Percentiles rank a stretch among this genome's conserved stretches.
phyloP scores from a whole-genome alignment of 2,888 invertebrate genomes.

The Ephialtes manifestator region DNA sequence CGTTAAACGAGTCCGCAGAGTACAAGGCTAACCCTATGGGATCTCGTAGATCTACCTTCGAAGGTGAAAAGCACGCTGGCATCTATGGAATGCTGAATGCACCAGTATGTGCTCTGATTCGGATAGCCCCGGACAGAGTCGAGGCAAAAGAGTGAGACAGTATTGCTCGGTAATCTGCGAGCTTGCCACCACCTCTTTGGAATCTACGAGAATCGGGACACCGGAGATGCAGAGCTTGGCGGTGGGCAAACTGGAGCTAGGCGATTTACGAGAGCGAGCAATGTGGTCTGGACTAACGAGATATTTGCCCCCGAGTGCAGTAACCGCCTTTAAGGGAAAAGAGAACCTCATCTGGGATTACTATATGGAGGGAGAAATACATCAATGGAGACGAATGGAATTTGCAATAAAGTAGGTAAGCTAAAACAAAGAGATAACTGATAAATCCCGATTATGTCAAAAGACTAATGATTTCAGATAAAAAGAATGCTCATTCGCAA shows the following conservation, averaged over 20 bases:
- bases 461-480: too few relatives aligned
- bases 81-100: not conserved
- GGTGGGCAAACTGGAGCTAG: slow-evolving; percentile 2
- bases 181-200: not conserved
- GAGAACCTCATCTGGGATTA: not conserved
- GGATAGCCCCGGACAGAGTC: not conserved
- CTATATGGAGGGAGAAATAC: not conserved
- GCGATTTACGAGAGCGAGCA: slow-evolving; percentile 32
- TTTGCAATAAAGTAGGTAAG: not conserved
- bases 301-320: not conserved
- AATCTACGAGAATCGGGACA: slow-evolving; percentile 27
- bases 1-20: slow-evolving; percentile 30
- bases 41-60: slow-evolving; percentile 45
- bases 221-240: slow-evolving; percentile 6
- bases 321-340: slow-evolving; percentile 15
- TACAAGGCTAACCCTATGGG: slow-evolving; percentile 25
- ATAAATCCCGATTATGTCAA: too few relatives aligned
- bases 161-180: slow-evolving; percentile 7
- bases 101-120: slow-evolving; percentile 16
- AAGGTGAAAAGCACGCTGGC: slow-evolving; percentile 24
- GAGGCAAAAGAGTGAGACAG: not conserved
- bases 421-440: not conserved
- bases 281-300: slow-evolving; percentile 36
- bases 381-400: not conserved
- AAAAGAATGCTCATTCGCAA: too few relatives aligned